Evolutionary conservation across 2,888 invertebrate genomes (phyloP), one percentile per base, ranked within the genome.

Genomic region (Amblyjoppa fuscipennis): DNA sequence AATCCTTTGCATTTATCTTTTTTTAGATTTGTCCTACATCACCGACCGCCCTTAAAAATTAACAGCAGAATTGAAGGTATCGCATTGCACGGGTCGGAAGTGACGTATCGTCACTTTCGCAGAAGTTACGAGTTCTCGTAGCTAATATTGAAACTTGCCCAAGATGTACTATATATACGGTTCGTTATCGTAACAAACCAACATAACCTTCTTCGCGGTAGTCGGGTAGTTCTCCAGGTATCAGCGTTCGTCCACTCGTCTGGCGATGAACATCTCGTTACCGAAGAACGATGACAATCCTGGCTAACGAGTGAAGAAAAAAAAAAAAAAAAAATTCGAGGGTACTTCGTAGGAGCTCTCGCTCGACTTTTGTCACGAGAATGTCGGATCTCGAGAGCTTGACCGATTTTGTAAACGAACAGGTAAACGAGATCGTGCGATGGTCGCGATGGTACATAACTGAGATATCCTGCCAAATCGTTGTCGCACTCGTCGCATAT

Each of bases 391-490:
- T 92, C 85, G 90, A 92, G 75, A 87, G 78, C 7, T 61, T 90
- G 38, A 87, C 85, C 13, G 84, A 89, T 82, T 92, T 91, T 78
- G 68, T 92, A 38, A 90, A 85, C 69, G 81, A 89, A 80, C 90
- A 92, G 86, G 68, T 92, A 16, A 91, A 92, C 81, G 93, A 93
- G 77, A 89, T 92, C 78, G 79, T 89, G 74, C 84, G 74, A 69
- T 93, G 93, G 92, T 93, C 93, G 93, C 92, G 91, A 90, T 92
- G 90, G 90, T 94, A 94, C 83, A 88, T 93, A 66, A 90, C 81
- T 71, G 94, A 94, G 84, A 91, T 94, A 81, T 93, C 92, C 34
- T 93, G 92, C 91, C 94, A 93, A 79, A 79, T 94, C 56, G 51
- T 93, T 6, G 92, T 93, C 83, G 91, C 92, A 45, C 28, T 92